Evolutionary conservation across 2,797 vertebrate genomes (phyloP), one percentile per base, ranked within the genome.

Genomic region (Mormyrus proboscirostris): DNA sequence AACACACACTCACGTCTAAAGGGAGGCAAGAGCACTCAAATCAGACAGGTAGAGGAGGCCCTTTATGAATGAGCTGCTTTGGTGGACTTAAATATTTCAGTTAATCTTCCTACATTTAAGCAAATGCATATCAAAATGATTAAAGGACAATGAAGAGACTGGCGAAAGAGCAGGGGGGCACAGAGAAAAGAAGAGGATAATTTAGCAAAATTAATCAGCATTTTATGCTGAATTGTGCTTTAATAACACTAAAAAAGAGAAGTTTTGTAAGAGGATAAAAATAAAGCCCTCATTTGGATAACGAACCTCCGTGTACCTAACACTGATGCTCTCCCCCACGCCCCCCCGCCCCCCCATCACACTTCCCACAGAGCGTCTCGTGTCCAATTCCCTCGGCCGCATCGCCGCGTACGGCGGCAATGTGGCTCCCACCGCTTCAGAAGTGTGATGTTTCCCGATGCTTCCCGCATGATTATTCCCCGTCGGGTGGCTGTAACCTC

Each of bases 401-500:
- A 83, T 41, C n/a, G n/a, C 82, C 47, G n/a, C 22, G n/a, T n/a
- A 22, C 1, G 16, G 47, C 44, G 1, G 3, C 25, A n/a, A 91
- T 90, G 38, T 69, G 65, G 65, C 93, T 91, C 90, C 91, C 90
- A 41, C 92, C 51, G 50, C 76, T 33, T 79, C 90, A 89, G 73
- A 92, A 93, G 91, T 91, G 92, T 92, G 69, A 92, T 89, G 91
- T 88, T 89, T 93, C 93, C 92, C 93, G 92, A 93, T 95, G 93
- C 93, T 95, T 93, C 91, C 79, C 91, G 91, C 94, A 92, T 93
- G 94, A 96, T 95, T 93, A 94, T 93, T 96, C 96, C 94, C 95
- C 33, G 90, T 94, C 88, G 91, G 76, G 38, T 90, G 91, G 91
- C 89, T 91, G 91, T 92, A 95, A 95, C 92, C 95, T 57, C 93